Base-by-base conservation (phyloP, 2,113 vertebrate species). In the Ciconia stormi region DNA sequence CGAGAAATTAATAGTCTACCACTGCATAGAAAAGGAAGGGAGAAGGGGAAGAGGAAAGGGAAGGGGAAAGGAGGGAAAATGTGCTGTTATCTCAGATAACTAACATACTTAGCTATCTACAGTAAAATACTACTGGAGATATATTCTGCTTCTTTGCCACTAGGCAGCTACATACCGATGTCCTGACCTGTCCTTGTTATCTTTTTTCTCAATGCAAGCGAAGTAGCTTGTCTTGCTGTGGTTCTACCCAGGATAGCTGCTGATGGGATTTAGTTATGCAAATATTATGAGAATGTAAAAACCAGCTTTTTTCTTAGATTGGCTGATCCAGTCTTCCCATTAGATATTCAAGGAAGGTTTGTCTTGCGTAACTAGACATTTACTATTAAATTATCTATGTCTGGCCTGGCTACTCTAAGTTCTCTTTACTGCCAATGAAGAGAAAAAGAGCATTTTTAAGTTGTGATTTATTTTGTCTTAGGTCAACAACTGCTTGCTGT, bases 301-400 rank as follows among this genome's bases (percentile, higher is more conserved):
- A 1, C 0, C 4, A 66, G 11, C 0, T 66, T 36, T 76, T 85
- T 85, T 53, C 52, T 83, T 70, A 19, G 2, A n/a, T 71, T 2
- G 13, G 4, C 17, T 81, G 15, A 72, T 84, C 9, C 18, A 74
- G 15, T 61, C 27, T 86, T 73, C 11, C 47, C 7, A 23, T 50
- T 67, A 81, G 16, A 44, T 3, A 29, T 46, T 76, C 5, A 7
- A 79, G 10, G 25, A 87, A 82, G n/a, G n/a, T 47, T 62, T 93
- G 2, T 59, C 20, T 81, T 81, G 26, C 20, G 18, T 66, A 71
- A 67, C 22, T 47, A 47, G 63, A 80, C n/a, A 56, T 27, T 32
- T 71, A 17, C 19, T 84, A 34, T 69, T 79, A 65, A 82, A 91
- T 56, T 69, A 52, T 34, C 40, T 44, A 7, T 3, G 4, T 81